A percentile compares a stretch with the other conserved stretches of the same genome.
Evolutionary conservation across 2,888 invertebrate species (phyloP).

Genomic region (Diadromus collaris): DNA sequence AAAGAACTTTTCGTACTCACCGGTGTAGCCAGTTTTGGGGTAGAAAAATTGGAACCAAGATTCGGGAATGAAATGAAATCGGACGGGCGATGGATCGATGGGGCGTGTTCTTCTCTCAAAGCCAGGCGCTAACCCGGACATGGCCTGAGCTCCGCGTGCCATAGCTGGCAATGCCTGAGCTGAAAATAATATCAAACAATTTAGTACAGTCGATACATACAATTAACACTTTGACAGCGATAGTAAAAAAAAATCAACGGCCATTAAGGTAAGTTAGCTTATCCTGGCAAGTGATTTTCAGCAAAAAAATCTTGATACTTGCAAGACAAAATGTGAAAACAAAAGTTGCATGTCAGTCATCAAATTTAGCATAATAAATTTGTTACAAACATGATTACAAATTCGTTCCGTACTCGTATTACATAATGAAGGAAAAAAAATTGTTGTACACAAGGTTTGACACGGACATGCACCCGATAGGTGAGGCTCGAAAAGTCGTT

Average conservation of each 20-base stretch:
- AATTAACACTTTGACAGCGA: not conserved
- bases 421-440: constrained; percentile 67
- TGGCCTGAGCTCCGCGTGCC: constrained; percentile 62
- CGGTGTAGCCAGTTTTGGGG: constrained; percentile 92
- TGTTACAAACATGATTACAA: constrained; percentile 9
- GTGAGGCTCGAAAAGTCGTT: not conserved
- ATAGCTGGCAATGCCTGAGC: constrained; percentile 68
- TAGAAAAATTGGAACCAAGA: constrained; percentile 98
- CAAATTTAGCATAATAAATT: not conserved
- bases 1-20: constrained; percentile 69
- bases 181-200: constrained; percentile 50
- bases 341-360: not conserved
- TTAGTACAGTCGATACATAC: not conserved
- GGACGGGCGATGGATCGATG: constrained; percentile 89
- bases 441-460: constrained; percentile 50
- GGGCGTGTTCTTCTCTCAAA: constrained; percentile 80
- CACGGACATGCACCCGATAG: constrained; percentile 22
- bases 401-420: constrained; percentile 61
- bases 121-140: constrained; percentile 55
- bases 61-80: constrained; percentile 95
- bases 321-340: not conserved
- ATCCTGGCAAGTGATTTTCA: not conserved
- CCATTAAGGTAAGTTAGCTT: not conserved
- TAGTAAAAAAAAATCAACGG: not conserved
- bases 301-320: not conserved